A percentile compares a stretch with the other conserved stretches of the same genome.
phyloP scores from a whole-genome alignment of 2,113 vertebrate genomes.

The Mobula hypostoma region DNA sequence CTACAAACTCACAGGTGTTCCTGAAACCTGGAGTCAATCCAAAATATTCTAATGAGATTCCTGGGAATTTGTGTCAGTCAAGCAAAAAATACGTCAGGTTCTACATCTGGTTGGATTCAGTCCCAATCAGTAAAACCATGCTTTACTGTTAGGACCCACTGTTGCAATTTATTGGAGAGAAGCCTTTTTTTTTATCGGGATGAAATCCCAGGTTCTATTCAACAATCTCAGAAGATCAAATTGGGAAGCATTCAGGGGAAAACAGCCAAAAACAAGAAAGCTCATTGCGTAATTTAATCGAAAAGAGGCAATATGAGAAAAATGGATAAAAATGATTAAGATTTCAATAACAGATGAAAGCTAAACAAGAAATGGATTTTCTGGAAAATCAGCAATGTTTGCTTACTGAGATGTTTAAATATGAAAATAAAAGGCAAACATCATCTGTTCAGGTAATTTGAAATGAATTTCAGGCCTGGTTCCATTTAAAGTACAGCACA shows the following conservation, averaged over 20 bases:
- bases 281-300: background rate
- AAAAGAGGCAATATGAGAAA: background rate
- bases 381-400: background rate
- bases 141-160: background rate
- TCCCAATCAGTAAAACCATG: background rate
- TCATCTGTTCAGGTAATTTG: background rate
- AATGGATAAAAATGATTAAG: background rate
- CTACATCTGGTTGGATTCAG: background rate
- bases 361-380: background rate
- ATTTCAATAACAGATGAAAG: background rate
- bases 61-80: background rate
- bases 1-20: background rate
- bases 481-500: background rate
- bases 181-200: background rate
- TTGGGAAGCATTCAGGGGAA: background rate
- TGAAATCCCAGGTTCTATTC: background rate
- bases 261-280: background rate
- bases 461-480: background rate
- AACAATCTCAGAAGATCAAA: background rate
- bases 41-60: background rate
- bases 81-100: background rate
- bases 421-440: background rate
- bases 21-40: background rate
- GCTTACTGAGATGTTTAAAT: background rate
- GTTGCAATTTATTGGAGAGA: background rate